Base-by-base conservation (phyloP, 2,797 vertebrate species). In the Scomberomorus guttatus region DNA sequence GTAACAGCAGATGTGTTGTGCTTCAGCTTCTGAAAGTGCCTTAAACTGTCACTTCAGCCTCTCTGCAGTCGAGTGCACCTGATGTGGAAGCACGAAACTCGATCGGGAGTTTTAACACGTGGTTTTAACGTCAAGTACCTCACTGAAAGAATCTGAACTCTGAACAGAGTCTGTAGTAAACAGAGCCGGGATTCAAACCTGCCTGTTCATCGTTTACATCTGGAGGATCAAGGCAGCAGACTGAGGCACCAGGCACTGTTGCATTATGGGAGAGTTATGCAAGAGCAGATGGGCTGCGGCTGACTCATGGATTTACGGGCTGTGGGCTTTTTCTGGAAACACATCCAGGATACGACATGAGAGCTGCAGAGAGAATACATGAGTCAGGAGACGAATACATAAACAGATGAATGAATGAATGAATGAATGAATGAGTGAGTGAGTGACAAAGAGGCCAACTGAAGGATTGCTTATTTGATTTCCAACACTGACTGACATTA, bases 231-330 rank as follows among this genome's bases (percentile, higher is more conserved):
- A 29, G 72, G 79, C 57, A 1, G 65, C 32, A 5, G 52, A 48
- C 37, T 29, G 65, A 44, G 72, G 64, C 75, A 48, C 39, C 56
- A 17, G 55, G 46, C 75, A 6, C 79, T 63, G n/a, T 42, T 84
- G 81, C 81, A 87, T 84, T 78, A 22, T 80, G 71, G 80, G 79
- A 84, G 27, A 8, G 74, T 90, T 90, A 87, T 76, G 68, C 82
- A 87, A 89, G 11, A 82, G 73, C 84, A 79, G 79, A 79, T 71
- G 85, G 72, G 76, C 22, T 62, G 75, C 6, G 67, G 63, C 85
- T 83, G 80, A 86, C 60, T 85, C 76, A 4, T 69, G 74, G 61
- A 79, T 84, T 82, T 81, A 85, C 55, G 77, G 73, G 64, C 73
- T 66, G 77, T 48, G 56, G 69, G 42, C 50, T 39, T 72, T 59